Conservation (phyloP, 2,888 invertebrate species). For the Griposia aprilina region DNA sequence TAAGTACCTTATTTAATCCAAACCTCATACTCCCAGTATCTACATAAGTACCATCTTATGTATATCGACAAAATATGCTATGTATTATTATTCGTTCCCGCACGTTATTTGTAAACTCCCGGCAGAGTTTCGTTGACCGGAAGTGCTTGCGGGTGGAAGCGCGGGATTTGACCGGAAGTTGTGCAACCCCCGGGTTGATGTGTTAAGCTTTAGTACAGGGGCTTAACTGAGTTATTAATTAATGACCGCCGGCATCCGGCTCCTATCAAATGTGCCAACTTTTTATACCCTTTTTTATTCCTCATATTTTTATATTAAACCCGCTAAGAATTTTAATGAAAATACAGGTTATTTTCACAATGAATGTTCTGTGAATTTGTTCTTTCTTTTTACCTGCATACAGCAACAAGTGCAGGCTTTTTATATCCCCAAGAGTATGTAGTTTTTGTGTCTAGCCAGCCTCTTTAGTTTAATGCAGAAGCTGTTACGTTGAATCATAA, state of each 20-base stretch:
- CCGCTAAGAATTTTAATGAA: conserved; percentile 55
- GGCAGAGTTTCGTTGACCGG: conserved; percentile 85
- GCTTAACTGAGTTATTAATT: conserved; percentile 88
- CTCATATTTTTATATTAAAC: conserved; percentile 64
- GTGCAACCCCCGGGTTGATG: conserved; percentile 82
- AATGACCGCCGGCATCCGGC: conserved; percentile 83
- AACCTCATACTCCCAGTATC: conserved; percentile 17
- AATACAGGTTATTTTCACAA: conserved; percentile 50
- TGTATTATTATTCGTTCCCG: conserved; percentile 57
- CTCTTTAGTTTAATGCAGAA: conserved; percentile 33
- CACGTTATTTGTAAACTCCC: conserved; percentile 75
- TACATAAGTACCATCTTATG: conserved; percentile 29
- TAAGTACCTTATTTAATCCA: conserved; percentile 61
- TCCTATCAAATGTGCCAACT: conserved; percentile 74
- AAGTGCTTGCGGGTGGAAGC: conserved; percentile 84
- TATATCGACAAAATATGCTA: conserved; percentile 59
- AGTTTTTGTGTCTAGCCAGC: conserved; percentile 30
- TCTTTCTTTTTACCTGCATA: conserved; percentile 40
- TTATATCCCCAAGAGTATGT: conserved; percentile 33
- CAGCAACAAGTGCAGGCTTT: conserved; percentile 63
- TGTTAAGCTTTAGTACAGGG: conserved; percentile 85
- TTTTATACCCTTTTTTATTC: conserved; percentile 67
- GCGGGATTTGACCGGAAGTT: conserved; percentile 89
- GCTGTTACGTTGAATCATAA: conserved; percentile 20
- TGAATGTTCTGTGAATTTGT: conserved; percentile 43